Conservation (phyloP, 2,888 invertebrate species). For the Ophraella communa region DNA sequence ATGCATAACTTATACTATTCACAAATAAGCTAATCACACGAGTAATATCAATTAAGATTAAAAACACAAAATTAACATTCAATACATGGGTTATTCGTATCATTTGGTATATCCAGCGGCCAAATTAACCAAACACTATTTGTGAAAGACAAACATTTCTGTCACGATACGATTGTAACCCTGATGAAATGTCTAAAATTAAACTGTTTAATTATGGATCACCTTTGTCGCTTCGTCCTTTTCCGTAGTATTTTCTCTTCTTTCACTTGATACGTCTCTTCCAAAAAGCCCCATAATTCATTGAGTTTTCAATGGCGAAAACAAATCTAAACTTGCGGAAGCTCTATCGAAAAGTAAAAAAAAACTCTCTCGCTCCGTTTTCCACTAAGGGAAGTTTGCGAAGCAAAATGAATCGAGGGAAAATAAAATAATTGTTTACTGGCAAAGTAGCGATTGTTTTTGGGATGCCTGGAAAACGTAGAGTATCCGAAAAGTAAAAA, state of each 20-base stretch:
- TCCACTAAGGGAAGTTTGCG: slow-evolving; percentile 6
- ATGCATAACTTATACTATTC: too few relatives aligned
- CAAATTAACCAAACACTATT: too few relatives aligned
- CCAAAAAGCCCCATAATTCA: slow-evolving; percentile 3
- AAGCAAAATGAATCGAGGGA: not conserved
- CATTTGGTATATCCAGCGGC: too few relatives aligned
- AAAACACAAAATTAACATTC: too few relatives aligned
- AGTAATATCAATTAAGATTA: too few relatives aligned
- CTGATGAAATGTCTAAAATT: too few relatives aligned
- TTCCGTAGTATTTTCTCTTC: not conserved
- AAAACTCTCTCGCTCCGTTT: slow-evolving; percentile 1
- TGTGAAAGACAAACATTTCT: too few relatives aligned
- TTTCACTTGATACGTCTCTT: not conserved
- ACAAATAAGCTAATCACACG: too few relatives aligned
- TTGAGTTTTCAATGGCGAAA: slow-evolving; percentile 8
- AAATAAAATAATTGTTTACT: slow-evolving; percentile 11
- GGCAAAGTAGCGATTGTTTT: slow-evolving; percentile 1
- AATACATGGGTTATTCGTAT: too few relatives aligned
- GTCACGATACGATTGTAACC: too few relatives aligned
- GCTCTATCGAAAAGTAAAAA: not conserved
- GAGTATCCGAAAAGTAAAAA: not conserved
- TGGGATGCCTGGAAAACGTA: not conserved
- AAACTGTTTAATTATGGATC: too few relatives aligned
- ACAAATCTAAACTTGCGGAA: slow-evolving; percentile 8
- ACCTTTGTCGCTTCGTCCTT: too few relatives aligned